These are phyloP conservation scores for Heliconius nattereri DNA, from an alignment of 1,140 invertebrate genomes.

Conservation along the genomic window DNA sequence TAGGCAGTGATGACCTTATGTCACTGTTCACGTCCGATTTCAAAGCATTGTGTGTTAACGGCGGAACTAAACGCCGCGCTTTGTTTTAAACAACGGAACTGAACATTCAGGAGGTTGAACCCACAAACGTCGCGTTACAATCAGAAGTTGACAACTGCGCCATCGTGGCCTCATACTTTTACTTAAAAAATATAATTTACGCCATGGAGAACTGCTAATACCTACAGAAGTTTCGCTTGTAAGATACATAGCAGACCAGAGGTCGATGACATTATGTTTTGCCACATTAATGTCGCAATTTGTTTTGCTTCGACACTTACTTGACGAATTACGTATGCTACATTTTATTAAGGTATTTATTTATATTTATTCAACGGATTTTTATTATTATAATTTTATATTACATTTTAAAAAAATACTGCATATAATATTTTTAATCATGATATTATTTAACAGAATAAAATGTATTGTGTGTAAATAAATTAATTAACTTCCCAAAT, in stretches of 20 bases:
- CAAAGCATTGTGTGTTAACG: no score
- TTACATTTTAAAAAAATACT: no score
- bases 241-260: background rate
- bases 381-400: no score
- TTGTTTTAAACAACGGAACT: no score
- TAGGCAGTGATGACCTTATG: no score
- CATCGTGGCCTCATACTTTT: background rate
- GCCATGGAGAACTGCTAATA: no score
- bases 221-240: background rate
- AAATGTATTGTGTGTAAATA: background rate
- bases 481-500: background rate
- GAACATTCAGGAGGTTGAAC: no score
- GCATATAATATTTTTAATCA: no score
- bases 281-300: conserved; percentile 4
- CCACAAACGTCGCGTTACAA: no score
- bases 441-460: background rate
- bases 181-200: background rate
- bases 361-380: background rate
- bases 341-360: background rate
- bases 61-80: no score
- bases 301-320: background rate
- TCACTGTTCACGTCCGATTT: no score
- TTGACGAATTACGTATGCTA: background rate
- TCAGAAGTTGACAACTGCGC: no score
- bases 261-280: background rate